Evolutionary conservation across 2,113 vertebrate genomes (phyloP).

Genomic region (Zosterops japonicus): DNA sequence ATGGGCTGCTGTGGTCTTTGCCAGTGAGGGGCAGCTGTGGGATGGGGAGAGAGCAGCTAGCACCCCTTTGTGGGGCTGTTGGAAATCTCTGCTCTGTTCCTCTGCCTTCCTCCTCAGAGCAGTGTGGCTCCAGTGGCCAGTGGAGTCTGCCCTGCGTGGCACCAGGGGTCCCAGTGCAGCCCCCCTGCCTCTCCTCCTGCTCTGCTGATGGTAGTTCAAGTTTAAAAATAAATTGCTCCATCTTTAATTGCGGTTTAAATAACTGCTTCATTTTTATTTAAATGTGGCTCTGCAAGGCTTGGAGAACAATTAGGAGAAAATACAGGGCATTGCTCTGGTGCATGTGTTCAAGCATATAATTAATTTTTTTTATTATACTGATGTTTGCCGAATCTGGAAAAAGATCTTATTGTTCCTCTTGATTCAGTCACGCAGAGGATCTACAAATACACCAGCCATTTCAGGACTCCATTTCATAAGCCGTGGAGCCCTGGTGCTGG

Average conservation of each 20-base stretch:
- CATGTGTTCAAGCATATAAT: constrained; percentile 73
- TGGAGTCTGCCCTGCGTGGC: accelerated
- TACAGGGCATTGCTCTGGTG: constrained; percentile 69
- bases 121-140: background rate
- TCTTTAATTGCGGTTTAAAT: constrained; percentile 80
- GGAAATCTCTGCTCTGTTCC: background rate
- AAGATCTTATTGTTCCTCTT: constrained; percentile 62
- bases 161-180: background rate
- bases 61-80: accelerated
- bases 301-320: constrained; percentile 78
- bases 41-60: background rate
- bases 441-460: constrained; percentile 14
- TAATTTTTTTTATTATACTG: constrained; percentile 71
- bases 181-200: background rate
- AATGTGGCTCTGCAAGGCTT: constrained; percentile 70
- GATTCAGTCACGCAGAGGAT: constrained; percentile 61
- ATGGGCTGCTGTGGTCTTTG: background rate
- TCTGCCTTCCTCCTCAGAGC: accelerated
- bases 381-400: constrained; percentile 68
- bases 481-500: background rate
- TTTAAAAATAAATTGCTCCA: constrained; percentile 75
- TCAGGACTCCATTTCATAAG: background rate
- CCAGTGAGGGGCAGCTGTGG: background rate
- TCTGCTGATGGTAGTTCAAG: constrained; percentile 38
- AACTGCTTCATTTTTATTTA: constrained; percentile 80